phyloP scores from a whole-genome alignment of 1,140 invertebrate genomes.

The Hermatobates lingyangjiaoensis region DNA sequence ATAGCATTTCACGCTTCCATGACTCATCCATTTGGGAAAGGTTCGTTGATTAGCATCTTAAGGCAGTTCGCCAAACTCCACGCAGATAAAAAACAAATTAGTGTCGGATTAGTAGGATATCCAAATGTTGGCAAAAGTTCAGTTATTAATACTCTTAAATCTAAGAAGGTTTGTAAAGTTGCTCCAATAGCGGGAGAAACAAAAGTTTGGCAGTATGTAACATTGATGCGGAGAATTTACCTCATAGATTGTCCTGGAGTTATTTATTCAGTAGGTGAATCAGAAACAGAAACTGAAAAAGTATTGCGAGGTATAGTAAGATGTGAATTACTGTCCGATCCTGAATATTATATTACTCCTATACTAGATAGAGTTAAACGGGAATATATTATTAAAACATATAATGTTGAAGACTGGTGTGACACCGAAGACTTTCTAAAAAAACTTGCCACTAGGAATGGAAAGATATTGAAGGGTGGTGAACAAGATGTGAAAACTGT shows the following conservation, averaged over 20 bases:
- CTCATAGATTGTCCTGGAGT: constrained; percentile 98
- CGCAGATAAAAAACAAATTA: constrained; percentile 92
- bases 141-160: constrained; percentile 87
- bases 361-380: constrained; percentile 73
- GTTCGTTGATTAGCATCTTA: constrained; percentile 86
- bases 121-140: constrained; percentile 99
- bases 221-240: constrained; percentile 91
- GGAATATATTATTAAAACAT: constrained; percentile 83
- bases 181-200: constrained; percentile 98
- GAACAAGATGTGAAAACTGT: constrained; percentile 79
- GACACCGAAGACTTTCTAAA: constrained; percentile 79
- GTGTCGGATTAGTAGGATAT: constrained; percentile 97
- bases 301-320: constrained; percentile 90
- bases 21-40: constrained; percentile 94
- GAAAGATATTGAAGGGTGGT: constrained; percentile 87
- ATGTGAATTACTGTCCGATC: constrained; percentile 83
- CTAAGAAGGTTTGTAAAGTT: constrained; percentile 94
- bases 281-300: constrained; percentile 84
- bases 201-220: constrained; percentile 99
- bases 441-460: constrained; percentile 64
- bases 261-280: constrained; percentile 84
- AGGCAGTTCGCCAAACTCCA: constrained; percentile 94
- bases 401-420: constrained; percentile 64
- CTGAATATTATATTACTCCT: constrained; percentile 81
- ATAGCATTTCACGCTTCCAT: constrained; percentile 95